phyloP scores from a whole-genome alignment of 2,888 invertebrate genomes.

The Gymnoscelis rufifasciata region DNA sequence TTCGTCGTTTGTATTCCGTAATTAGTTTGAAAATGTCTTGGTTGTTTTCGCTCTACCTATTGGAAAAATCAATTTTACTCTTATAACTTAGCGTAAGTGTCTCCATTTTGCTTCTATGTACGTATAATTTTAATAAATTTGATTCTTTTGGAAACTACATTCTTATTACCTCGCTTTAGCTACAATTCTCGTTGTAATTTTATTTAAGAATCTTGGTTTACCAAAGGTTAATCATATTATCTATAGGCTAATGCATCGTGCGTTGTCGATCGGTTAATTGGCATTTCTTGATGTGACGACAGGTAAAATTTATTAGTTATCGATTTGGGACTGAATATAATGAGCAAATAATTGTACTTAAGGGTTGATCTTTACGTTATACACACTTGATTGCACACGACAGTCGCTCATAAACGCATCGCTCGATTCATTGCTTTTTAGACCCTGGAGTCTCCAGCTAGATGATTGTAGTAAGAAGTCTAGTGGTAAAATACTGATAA shows the following conservation, averaged over 20 bases:
- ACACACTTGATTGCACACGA: too few species aligned
- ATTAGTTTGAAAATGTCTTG: constrained; percentile 33
- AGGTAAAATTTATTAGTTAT: neutral
- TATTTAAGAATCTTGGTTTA: constrained; percentile 5
- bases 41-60: constrained; percentile 48
- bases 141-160: constrained; percentile 35
- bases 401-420: too few species aligned
- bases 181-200: constrained; percentile 1
- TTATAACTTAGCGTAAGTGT: constrained; percentile 63
- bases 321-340: neutral
- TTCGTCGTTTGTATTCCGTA: constrained; percentile 30
- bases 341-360: too few species aligned
- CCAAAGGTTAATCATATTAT: constrained; percentile 1
- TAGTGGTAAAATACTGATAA: too few species aligned
- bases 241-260: constrained; percentile 2
- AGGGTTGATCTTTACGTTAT: too few species aligned
- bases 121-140: constrained; percentile 51
- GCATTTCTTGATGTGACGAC: neutral
- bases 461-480: too few species aligned
- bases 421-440: too few species aligned
- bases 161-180: constrained; percentile 21
- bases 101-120: constrained; percentile 50
- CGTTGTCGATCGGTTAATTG: constrained; percentile 15
- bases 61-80: constrained; percentile 43
- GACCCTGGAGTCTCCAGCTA: too few species aligned